A percentile compares a stretch with the other conserved stretches of the same genome.
phyloP scores from a whole-genome alignment of 2,797 vertebrate genomes.

The Coreius guichenoti region DNA sequence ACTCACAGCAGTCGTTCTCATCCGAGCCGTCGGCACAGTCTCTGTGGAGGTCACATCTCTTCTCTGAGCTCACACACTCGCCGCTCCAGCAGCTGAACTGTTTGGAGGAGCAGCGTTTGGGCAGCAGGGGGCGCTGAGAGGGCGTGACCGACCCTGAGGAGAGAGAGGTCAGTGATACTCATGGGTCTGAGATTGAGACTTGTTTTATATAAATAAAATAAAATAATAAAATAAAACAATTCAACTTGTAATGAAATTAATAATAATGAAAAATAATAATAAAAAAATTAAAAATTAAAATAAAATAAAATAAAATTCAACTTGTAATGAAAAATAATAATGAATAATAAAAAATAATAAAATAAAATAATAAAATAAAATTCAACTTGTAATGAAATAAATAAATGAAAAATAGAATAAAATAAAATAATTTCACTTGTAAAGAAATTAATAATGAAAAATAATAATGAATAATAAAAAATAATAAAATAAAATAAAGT shows the following conservation, averaged over 20 bases:
- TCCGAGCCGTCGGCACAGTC: conserved; percentile 88
- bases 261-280: too few species aligned
- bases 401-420: too few species aligned
- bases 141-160: conserved; percentile 50
- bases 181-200: too few species aligned
- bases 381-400: too few species aligned
- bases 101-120: conserved; percentile 79
- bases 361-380: too few species aligned
- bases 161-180: background rate
- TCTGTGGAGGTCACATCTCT: conserved; percentile 80
- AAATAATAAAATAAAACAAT: too few species aligned
- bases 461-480: too few species aligned
- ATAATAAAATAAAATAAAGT: too few species aligned
- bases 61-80: conserved; percentile 82
- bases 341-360: background rate
- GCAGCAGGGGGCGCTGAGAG: conserved; percentile 53
- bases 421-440: background rate
- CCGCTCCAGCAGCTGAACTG: conserved; percentile 84
- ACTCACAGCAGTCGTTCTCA: conserved; percentile 84
- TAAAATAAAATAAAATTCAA: too few species aligned
- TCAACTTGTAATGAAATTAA: too few species aligned
- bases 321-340: background rate
- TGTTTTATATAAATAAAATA: too few species aligned
- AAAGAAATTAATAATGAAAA: background rate
- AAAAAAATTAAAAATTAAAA: too few species aligned